Evolutionary conservation across 2,113 vertebrate genomes (phyloP), one percentile per base, ranked within the genome.

Genomic region (Antechinus stuartii): DNA sequence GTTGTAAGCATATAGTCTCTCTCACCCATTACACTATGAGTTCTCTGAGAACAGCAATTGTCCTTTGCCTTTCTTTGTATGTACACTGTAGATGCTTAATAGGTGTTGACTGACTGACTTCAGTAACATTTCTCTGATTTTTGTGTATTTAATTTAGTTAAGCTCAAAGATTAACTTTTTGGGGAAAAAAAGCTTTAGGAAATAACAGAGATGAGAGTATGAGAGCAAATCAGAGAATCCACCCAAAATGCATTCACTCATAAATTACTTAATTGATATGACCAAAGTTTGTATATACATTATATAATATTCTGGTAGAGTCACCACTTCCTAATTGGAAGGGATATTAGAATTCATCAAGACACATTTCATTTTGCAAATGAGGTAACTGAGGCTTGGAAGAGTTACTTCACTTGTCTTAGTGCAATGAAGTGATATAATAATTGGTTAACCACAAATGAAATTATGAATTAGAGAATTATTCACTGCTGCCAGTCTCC

Each of bases 131-230:
- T 42, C n/a, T 22, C 35, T 84, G 19, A 84, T 23, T 42, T 95
- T 50, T 90, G 92, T 9, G 8, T 25, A 26, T 91, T 27, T 8
- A 5, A 91, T 53, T 89, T 97, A 94, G 24, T 94, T 50, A 94
- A 84, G 95, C 11, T 54, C 91, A 61, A 95, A 96, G 89, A 93
- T 10, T 92, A 61, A 91, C 91, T 52, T 42, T 42, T 24, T 96
- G 35, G 7, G 46, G 47, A 92, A 96, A 94, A 10, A 11, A 91
- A 50, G 35, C 30, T 89, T 89, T 0, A 11, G 12, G 55, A 94
- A 95, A 92, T 50, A 42, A 61, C n/a, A 92, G 91, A 96, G 27
- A 52, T 91, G 42, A 96, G 90, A 25, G 94, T 61, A 96, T 42
- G 89, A 8, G 26, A 95, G 30, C 50, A 93, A 93, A 94, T 94